Evolutionary conservation across 2,888 invertebrate genomes (phyloP), one percentile per base, ranked within the genome.

Genomic region (Trissolcus brochymenae): DNA sequence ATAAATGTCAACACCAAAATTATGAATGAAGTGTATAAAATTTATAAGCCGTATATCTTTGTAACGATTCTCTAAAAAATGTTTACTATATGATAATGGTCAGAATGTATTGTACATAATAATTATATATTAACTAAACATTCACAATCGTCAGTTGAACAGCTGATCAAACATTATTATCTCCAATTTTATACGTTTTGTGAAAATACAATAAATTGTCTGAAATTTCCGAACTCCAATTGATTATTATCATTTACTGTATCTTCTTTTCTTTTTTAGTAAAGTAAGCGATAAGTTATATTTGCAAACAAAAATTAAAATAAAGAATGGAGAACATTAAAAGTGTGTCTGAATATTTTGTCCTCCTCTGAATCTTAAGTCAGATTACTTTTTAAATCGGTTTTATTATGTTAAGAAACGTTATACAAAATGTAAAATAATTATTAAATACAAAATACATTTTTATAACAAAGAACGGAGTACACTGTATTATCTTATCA

Each of bases 391-490:
- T 35, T 35, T 2, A 35, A 35, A 11, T 35, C 9, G 35, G 9
- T 11, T 35, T 35, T 35, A 35, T 35, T 53, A 53, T 19, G 13
- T 53, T 35, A 19, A 55, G 21, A 35, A 51, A 51, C 17, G 17
- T 51, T 51, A 51, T 16, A 46, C 46, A 46, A 51, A 19, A 49
- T 35, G 21, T 11, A 51, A 19, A 40, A 41, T 57, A 19, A 19
- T 57, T 41, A 43, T 66, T 66, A 35, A 51, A 57, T 66, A 66
- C 49, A 68, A 68, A 68, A 60, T 60, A 54, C 25, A 14, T 0
- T 35, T 68, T 68, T 68, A 68, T 68, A 60, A 68, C 49, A 68
- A 68, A 60, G 53, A 59, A 54, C 54, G 11, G 49, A 54, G 19
- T 68, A 68, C 60, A 68, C 17, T 19, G 13, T 41, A 43, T 59